Evolutionary conservation across 2,113 vertebrate genomes (phyloP).

Genomic region (Percopsis transmontana): DNA sequence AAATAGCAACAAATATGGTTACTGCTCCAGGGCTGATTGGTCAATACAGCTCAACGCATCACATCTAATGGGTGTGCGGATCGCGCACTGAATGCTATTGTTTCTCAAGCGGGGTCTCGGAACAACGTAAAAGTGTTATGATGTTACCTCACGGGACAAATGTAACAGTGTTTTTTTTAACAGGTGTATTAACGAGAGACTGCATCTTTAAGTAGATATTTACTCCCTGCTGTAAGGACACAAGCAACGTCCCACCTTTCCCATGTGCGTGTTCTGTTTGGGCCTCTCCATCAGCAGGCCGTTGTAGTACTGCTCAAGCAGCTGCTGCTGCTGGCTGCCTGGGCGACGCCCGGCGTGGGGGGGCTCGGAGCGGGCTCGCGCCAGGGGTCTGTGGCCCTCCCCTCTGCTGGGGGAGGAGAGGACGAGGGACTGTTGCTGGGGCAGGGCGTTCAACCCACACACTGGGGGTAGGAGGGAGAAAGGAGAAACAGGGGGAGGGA

Average conservation of each 20-base stretch:
- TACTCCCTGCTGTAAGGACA: too few relatives aligned
- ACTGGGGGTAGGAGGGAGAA: slow-evolving; percentile 55
- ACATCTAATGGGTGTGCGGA: too few relatives aligned
- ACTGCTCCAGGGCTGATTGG: too few relatives aligned
- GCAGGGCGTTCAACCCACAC: slow-evolving; percentile 78
- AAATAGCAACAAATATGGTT: too few relatives aligned
- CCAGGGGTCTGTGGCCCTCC: slow-evolving; percentile 83
- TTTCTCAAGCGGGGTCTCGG: too few relatives aligned
- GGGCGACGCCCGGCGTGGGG: slow-evolving; percentile 77
- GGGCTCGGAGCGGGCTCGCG: slow-evolving; percentile 91
- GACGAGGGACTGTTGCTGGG: slow-evolving; percentile 80
- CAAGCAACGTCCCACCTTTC: slow-evolving; percentile 55
- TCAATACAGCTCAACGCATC: too few relatives aligned
- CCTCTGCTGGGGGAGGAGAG: slow-evolving; percentile 74
- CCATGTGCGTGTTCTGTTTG: slow-evolving; percentile 46
- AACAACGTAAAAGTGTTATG: too few relatives aligned
- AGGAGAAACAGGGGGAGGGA: too few relatives aligned
- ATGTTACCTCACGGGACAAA: too few relatives aligned
- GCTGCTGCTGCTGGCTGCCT: slow-evolving; percentile 76
- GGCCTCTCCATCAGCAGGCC: slow-evolving; percentile 59
- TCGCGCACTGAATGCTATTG: too few relatives aligned
- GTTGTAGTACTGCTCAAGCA: slow-evolving; percentile 79
- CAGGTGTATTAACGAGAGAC: neutral
- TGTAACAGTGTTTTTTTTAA: too few relatives aligned
- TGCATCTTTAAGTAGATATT: too few relatives aligned